These are phyloP conservation scores for Andrena bucephala DNA, from an alignment of 2,888 invertebrate genomes.

Conservation along the genomic window DNA sequence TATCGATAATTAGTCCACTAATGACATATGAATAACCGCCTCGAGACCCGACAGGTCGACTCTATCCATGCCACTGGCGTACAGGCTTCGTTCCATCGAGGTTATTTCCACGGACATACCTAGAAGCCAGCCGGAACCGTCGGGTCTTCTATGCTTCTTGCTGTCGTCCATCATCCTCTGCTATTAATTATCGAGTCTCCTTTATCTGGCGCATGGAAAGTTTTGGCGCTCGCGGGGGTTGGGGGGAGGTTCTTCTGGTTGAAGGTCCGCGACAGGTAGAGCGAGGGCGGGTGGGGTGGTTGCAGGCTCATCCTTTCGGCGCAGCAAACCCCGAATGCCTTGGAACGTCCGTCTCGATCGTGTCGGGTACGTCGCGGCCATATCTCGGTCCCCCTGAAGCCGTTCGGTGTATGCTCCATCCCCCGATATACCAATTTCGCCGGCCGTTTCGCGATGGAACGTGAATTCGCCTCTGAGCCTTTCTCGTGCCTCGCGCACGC, in stretches of 20 bases:
- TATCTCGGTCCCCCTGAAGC: slow-evolving; percentile 43
- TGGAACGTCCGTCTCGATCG: slow-evolving; percentile 65
- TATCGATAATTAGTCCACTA: slow-evolving; percentile 1
- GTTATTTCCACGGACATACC: slow-evolving; percentile 7
- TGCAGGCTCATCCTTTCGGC: slow-evolving; percentile 61
- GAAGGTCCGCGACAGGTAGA: neutral
- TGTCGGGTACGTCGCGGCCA: slow-evolving; percentile 60
- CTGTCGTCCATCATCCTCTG: slow-evolving; percentile 29
- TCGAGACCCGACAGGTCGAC: neutral
- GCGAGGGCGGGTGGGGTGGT: neutral
- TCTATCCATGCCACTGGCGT: neutral
- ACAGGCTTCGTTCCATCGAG: neutral
- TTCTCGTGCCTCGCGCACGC: slow-evolving; percentile 54
- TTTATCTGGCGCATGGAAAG: slow-evolving; percentile 41
- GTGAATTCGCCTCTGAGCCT: slow-evolving; percentile 63
- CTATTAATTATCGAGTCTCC: slow-evolving; percentile 53
- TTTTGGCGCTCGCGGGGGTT: slow-evolving; percentile 28
- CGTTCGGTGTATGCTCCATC: slow-evolving; percentile 46
- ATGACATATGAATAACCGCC: slow-evolving; percentile 13
- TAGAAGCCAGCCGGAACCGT: neutral
- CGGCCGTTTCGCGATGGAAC: slow-evolving; percentile 69
- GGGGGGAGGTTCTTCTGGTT: no score
- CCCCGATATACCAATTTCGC: slow-evolving; percentile 69
- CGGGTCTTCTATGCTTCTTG: slow-evolving; percentile 2
- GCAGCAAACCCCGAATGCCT: slow-evolving; percentile 67